Evolutionary conservation across 1,140 invertebrate genomes (phyloP).

Genomic region (Temnothorax longispinosus): DNA sequence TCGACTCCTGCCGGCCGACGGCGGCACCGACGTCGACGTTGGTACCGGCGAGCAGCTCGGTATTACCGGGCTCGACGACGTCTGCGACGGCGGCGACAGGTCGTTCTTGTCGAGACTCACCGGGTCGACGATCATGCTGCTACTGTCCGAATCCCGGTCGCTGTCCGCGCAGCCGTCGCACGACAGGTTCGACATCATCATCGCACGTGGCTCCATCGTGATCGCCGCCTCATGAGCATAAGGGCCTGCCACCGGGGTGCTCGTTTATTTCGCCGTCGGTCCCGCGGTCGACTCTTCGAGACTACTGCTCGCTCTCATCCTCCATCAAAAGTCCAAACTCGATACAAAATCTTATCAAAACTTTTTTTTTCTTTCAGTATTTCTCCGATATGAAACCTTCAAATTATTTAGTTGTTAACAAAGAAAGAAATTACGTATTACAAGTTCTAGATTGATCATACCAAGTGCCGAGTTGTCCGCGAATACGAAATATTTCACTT

Average conservation of each 20-base stretch:
- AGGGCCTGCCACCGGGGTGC: conserved; percentile 5
- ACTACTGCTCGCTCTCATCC: conserved; percentile 16
- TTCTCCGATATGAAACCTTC: neutral
- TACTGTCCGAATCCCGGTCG: conserved; percentile 83
- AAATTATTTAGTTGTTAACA: neutral
- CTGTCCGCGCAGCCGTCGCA: conserved; percentile 84
- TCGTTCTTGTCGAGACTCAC: conserved; percentile 83
- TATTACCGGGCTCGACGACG: conserved; percentile 77
- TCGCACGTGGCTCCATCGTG: conserved; percentile 73
- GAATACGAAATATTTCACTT: conserved; percentile 5
- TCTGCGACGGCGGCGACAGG: conserved; percentile 75
- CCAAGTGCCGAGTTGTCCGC: neutral
- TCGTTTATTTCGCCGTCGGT: conserved; percentile 8
- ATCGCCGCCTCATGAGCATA: conserved; percentile 66
- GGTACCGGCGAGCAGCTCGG: conserved; percentile 71
- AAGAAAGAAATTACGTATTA: neutral
- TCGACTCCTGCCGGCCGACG: conserved; percentile 60
- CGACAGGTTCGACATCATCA: conserved; percentile 80
- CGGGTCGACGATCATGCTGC: conserved; percentile 84
- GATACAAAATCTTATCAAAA: neutral
- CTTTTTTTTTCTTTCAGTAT: neutral
- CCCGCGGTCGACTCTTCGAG: neutral
- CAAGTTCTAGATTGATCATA: neutral
- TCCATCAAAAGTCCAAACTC: neutral
- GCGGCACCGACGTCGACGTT: neutral